A percentile compares a stretch with the other conserved stretches of the same genome.
phyloP scores from a whole-genome alignment of 2,113 vertebrate species.

The Verasper variegatus region DNA sequence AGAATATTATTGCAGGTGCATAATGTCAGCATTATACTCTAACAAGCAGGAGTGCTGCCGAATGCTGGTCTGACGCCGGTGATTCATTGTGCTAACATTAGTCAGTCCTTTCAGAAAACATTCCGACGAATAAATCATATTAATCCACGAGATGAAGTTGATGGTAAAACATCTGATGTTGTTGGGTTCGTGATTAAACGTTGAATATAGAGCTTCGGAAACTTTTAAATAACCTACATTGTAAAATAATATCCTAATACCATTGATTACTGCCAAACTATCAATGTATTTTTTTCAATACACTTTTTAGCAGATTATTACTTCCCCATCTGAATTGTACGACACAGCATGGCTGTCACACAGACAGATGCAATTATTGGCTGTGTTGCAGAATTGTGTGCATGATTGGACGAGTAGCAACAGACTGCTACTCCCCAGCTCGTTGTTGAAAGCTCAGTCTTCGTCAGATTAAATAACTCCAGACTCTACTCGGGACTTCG shows the following conservation, averaged over 20 bases:
- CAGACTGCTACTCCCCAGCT: not conserved
- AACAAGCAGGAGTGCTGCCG: not conserved
- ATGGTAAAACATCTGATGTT: not conserved
- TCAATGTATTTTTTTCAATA: too few relatives aligned
- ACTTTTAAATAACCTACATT: too few relatives aligned
- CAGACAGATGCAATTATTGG: not conserved
- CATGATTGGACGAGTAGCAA: not conserved
- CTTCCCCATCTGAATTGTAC: too few relatives aligned
- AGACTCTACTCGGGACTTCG: not conserved
- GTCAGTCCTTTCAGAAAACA: not conserved
- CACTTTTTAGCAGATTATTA: not conserved
- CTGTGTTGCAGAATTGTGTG: not conserved
- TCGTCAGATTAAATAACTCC: not conserved
- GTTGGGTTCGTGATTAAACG: not conserved
- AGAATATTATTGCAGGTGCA: not conserved
- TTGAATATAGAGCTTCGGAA: not conserved
- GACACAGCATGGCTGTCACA: not conserved
- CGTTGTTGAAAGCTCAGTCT: constrained; percentile 6
- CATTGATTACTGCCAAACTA: not conserved
- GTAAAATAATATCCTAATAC: not conserved
- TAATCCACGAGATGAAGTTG: not conserved
- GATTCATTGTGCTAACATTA: not conserved
- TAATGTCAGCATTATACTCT: not conserved
- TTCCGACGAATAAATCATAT: not conserved
- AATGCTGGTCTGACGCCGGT: not conserved